Conservation (phyloP, 2,113 vertebrate species). For the Rhadina sibilatrix region DNA sequence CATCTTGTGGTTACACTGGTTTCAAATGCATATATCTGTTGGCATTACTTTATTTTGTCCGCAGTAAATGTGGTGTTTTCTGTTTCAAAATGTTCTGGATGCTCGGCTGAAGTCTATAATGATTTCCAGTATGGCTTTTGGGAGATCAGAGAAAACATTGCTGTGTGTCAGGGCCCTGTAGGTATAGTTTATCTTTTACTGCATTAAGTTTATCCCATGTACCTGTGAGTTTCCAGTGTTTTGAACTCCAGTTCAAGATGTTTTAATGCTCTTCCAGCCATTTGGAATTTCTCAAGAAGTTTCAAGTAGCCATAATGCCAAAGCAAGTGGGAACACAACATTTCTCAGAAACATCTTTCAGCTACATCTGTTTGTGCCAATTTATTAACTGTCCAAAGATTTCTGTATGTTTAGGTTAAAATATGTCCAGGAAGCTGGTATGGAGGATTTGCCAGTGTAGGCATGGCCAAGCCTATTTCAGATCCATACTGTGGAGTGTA, state of each 20-base stretch:
- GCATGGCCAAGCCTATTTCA: not conserved
- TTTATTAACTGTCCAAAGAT: not conserved
- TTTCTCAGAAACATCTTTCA: not conserved
- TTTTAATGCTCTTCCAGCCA: not conserved
- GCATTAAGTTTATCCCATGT: not conserved
- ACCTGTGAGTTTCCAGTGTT: not conserved
- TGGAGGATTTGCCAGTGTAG: not conserved
- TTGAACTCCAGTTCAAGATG: not conserved
- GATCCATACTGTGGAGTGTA: not conserved
- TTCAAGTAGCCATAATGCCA: not conserved
- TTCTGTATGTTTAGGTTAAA: not conserved
- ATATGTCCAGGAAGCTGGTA: not conserved
- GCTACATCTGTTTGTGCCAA: not conserved
- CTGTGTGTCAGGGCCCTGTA: not conserved
- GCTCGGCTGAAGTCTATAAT: not conserved
- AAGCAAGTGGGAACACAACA: not conserved
- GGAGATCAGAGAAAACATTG: not conserved
- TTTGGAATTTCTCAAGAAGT: not conserved
- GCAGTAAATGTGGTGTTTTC: not conserved
- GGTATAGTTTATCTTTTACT: not conserved
- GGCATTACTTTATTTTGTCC: not conserved
- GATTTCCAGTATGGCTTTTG: not conserved
- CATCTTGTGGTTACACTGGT: conserved; percentile 75
- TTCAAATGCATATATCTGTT: not conserved
- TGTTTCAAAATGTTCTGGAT: not conserved